Evolutionary conservation across 2,113 vertebrate genomes (phyloP), one percentile per base, ranked within the genome.

Genomic region (Corydoras maculifer): DNA sequence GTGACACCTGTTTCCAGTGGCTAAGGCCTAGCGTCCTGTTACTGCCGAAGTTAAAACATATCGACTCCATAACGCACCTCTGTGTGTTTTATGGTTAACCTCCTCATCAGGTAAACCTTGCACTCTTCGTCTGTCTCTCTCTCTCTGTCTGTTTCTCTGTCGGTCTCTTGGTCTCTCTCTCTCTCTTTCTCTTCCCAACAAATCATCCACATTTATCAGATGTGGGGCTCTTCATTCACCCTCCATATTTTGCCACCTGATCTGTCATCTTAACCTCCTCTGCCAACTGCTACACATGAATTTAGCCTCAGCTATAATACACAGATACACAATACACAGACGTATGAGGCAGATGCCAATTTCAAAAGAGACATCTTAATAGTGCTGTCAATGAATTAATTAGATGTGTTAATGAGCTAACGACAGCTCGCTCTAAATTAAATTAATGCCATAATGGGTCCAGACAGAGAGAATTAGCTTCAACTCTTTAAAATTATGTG

Each of bases 351-450:
- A 96, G 94, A 97, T 93, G 93, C 94, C 94, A 96, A 91, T 96
- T 98, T 97, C 93, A 68, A 93, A 94, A 92, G 93, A 97, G 94
- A 98, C 94, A 94, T 94, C 95, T 97, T 97, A 96, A 97, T 97
- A 94, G 93, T 91, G 94, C 97, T 97, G 95, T 97, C 95, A 96
- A 94, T 93, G 94, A 97, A 97, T 98, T 98, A 97, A 98, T 98
- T 97, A 98, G 93, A 97, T 90, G 94, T 96, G 95, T 94, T 98
- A 98, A 98, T 97, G 95, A 98, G 96, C 94, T 95, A 98, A 95
- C 94, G 94, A 94, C 94, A 96, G 87, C 86, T 86, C 86, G n/a
- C 93, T 93, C 93, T 94, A 98, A 98, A 98, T 98, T 97, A 97
- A 98, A 98, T 98, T 97, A 98, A 96, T 95, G 93, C 92, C 89